phyloP scores from a whole-genome alignment of 2,888 invertebrate genomes.

The Meteorus cinctellus region DNA sequence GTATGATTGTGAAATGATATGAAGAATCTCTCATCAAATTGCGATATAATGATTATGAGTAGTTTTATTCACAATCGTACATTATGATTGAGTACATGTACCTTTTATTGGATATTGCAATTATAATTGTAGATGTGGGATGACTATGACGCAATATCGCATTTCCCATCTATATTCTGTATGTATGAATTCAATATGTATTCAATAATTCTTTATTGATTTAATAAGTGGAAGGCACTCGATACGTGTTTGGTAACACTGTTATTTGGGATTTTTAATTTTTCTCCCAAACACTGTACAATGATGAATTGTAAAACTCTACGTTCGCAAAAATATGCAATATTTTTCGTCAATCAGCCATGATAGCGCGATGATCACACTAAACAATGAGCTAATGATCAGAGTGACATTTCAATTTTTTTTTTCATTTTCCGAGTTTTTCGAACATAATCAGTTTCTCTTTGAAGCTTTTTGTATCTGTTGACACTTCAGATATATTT shows the following conservation, averaged over 20 bases:
- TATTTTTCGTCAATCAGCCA: neutral
- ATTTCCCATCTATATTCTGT: neutral
- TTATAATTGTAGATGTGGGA: neutral
- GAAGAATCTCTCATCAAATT: conserved; percentile 36
- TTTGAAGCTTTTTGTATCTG: conserved; percentile 71
- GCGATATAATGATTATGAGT: conserved; percentile 57
- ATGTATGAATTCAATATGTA: too few relatives aligned
- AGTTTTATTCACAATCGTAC: conserved; percentile 64
- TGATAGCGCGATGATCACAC: neutral
- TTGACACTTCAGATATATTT: conserved; percentile 71
- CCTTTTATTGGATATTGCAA: neutral
- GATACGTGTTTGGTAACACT: too few relatives aligned
- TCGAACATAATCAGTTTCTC: conserved; percentile 72
- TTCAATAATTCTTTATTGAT: too few relatives aligned
- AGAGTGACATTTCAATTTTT: conserved; percentile 15
- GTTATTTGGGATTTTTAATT: too few relatives aligned
- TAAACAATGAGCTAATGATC: neutral
- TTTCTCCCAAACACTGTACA: neutral
- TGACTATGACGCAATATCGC: neutral
- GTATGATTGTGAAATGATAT: conserved; percentile 58
- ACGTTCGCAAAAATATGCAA: neutral
- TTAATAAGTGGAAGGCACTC: too few relatives aligned
- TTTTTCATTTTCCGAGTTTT: conserved; percentile 68
- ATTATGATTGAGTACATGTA: conserved; percentile 26
- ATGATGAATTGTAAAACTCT: neutral